Percentiles rank a stretch among this genome's conserved stretches.
Evolutionary conservation across 2,113 vertebrate genomes (phyloP).

Genomic region (Mormyrus lacerda): DNA sequence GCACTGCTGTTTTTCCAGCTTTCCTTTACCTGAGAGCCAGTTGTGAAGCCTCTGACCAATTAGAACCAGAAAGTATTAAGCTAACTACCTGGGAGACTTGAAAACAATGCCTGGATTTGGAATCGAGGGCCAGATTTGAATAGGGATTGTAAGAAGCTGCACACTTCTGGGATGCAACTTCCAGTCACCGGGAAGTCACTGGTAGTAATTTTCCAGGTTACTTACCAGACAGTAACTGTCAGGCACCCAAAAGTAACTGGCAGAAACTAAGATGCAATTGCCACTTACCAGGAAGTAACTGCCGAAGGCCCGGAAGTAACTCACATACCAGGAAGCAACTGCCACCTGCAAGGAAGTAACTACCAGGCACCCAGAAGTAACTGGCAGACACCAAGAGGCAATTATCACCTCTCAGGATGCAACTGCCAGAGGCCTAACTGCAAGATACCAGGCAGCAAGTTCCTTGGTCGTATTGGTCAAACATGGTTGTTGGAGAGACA

Average conservation of each 20-base stretch:
- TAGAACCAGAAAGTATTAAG: too few species aligned
- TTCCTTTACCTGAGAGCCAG: too few species aligned
- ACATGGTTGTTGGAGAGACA: not conserved
- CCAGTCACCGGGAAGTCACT: not conserved
- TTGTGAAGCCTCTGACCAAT: too few species aligned
- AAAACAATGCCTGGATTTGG: too few species aligned
- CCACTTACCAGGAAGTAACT: not conserved
- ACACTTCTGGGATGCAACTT: not conserved
- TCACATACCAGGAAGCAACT: not conserved
- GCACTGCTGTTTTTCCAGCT: too few species aligned
- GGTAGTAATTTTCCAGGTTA: not conserved
- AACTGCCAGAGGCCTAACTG: not conserved
- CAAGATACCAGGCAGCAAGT: not conserved
- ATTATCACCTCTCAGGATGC: not conserved
- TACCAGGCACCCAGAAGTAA: not conserved
- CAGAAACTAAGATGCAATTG: not conserved
- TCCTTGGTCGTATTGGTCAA: not conserved
- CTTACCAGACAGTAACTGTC: not conserved
- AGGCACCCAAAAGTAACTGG: not conserved
- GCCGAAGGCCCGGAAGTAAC: not conserved
- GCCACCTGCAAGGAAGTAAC: not conserved
- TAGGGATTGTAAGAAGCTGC: slow-evolving; percentile 73
- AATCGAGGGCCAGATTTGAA: too few species aligned
- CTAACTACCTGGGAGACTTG: too few species aligned
- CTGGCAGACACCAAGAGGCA: not conserved